Conservation (phyloP, 2,113 vertebrate genomes). For the Fulica atra region DNA sequence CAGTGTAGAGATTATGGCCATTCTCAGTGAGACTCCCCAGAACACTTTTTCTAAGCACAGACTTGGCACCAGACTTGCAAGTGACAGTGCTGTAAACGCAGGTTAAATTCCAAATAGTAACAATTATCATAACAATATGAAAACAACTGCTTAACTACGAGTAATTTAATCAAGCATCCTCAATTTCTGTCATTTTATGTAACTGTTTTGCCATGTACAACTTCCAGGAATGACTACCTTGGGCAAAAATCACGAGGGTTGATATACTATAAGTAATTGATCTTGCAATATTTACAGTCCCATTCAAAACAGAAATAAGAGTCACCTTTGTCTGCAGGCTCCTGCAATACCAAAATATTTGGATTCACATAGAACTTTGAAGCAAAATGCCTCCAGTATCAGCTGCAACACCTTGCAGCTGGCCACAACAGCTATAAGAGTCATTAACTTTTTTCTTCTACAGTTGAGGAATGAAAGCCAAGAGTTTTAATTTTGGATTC, state of each 20-base stretch:
- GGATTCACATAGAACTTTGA: neutral
- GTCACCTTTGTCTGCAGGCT: neutral
- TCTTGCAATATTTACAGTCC: neutral
- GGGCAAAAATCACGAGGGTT: neutral
- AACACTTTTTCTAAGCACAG: neutral
- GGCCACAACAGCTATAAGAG: neutral
- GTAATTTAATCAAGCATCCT: slow-evolving; percentile 26
- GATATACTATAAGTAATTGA: neutral
- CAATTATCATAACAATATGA: slow-evolving; percentile 31
- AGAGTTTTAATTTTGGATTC: neutral
- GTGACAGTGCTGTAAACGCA: neutral
- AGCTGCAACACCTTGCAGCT: neutral
- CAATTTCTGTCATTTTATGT: neutral
- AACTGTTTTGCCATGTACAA: neutral
- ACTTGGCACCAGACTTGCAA: slow-evolving; percentile 25
- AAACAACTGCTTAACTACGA: slow-evolving; percentile 1
- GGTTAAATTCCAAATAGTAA: slow-evolving; percentile 7
- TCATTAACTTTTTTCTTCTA: neutral
- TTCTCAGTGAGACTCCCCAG: slow-evolving; percentile 9
- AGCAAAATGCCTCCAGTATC: neutral
- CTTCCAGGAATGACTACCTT: neutral
- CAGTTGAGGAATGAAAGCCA: neutral
- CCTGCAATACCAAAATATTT: neutral
- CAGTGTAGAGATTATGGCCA: neutral
- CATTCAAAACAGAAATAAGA: neutral